Evolutionary conservation across 1,140 invertebrate genomes (phyloP), one percentile per base, ranked within the genome.

Genomic region (Teleogryllus occipitalis): DNA sequence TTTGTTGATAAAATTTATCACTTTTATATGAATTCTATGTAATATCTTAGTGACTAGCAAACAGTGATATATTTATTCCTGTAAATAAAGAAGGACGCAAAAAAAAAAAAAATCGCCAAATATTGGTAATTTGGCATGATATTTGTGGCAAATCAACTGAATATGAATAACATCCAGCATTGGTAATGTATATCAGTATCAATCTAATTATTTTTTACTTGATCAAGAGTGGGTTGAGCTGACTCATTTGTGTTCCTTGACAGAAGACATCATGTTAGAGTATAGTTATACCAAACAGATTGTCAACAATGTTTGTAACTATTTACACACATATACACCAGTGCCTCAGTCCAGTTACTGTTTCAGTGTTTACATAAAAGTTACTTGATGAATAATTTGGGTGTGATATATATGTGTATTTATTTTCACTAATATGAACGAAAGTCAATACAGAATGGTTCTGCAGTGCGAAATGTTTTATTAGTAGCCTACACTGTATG

Each of bases 401-500:
- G n/a, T 46, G 12, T 76, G 75, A 22, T 39, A 27, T 76, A 76
- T 22, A 46, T 76, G 14, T 65, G 54, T 14, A 65, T 65, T 65
- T 65, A 65, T 65, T 65, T 65, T 65, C 54, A 14, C 54, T 65
- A 65, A 65, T 65, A 18, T 65, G 54, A 65, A 65, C 54, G 54
- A 65, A 65, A 65, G 54, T 65, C 54, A 65, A 65, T 65, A 65
- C 54, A 65, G 54, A 65, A 65, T 65, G 54, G 54, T 65, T 65
- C 54, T 14, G 54, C 54, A 10, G 54, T 65, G 54, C 10, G 54
- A 65, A 65, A 65, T 65, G 54, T 65, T 65, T 65, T 65, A 10
- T 65, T 65, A 65, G 54, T 65, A 65, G 54, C 18, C 54, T 65
- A 65, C 54, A 65, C 54, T 65, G 54, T 65, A 65, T 65, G 54